Base-by-base conservation (phyloP, 2,113 vertebrate species). In the Mugil cephalus region DNA sequence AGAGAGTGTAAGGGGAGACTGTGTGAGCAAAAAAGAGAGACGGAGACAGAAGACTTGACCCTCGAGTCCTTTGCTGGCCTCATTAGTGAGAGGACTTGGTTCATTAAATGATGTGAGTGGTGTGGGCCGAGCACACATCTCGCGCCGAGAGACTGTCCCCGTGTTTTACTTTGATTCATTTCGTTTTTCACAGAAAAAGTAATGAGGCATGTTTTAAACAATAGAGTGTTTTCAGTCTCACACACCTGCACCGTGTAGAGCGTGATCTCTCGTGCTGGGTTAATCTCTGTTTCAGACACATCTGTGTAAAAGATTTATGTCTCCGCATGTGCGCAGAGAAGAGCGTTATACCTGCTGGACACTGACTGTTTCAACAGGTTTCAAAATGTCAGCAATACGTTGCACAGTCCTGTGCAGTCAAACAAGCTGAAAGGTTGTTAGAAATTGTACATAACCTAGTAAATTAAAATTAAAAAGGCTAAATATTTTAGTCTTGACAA, bases 51-150 rank as follows among this genome's bases (percentile, higher is more conserved):
- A 48, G 64, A 62, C 59, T 77, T 89, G 86, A 88, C 85, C 88
- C 79, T 2, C 10, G 65, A 85, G 90, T 86, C 82, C 72, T 84
- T 73, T 62, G 68, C 71, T 72, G 75, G 74, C 86, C 84, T 90
- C 87, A 90, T 93, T 93, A 90, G 79, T 59, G 74, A 84, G 72
- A 90, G 79, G 84, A 86, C 81, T 80, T 77, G 88, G 69, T 89
- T 91, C 80, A 91, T 90, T 91, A 86, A 88, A 83, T 85, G 85
- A 84, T 80, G 81, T 82, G 88, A 80, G 77, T 30, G 15, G 36
- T 60, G 71, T 76, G 63, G 50, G 67, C 80, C 48, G 10, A 66
- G 55, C 76, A 19, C 55, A 53, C 74, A 87, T 83, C 77, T 62
- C 84, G 90, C 65, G 73, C 86, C 52, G 52, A 82, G 63, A 79